Evolutionary conservation across 2,888 invertebrate genomes (phyloP).

Genomic region (Myopa tessellatipennis): DNA sequence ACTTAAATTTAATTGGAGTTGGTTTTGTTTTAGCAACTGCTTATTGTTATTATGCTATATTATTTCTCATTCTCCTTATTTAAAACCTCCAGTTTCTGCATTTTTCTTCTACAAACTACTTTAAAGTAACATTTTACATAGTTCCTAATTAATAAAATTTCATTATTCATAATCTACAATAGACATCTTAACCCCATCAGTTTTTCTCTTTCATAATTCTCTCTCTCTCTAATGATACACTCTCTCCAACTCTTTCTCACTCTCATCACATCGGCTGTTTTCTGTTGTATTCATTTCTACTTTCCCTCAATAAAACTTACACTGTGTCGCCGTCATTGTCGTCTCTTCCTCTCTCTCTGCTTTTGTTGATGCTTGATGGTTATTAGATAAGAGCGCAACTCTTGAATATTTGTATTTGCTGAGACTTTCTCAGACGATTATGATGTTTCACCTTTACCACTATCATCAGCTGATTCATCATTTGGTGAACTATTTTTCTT

Average conservation of each 20-base stretch:
- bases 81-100: background rate
- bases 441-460: conserved; percentile 87
- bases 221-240: no score
- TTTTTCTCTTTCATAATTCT: background rate
- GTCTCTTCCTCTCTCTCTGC: background rate
- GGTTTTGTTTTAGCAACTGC: background rate
- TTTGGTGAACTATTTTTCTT: conserved; percentile 51
- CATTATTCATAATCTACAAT: background rate
- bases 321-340: background rate
- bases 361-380: background rate
- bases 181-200: background rate
- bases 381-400: conserved; percentile 14
- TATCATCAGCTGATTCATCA: conserved; percentile 75
- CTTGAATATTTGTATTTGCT: conserved; percentile 4
- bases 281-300: background rate
- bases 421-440: conserved; percentile 51
- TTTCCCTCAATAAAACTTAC: background rate
- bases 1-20: conserved; percentile 31
- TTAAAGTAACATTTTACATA: background rate
- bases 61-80: background rate
- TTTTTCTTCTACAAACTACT: background rate
- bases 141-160: background rate
- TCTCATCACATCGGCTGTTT: no score
- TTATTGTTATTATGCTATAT: conserved; percentile 17
- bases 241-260: no score